A percentile compares a stretch with the other conserved stretches of the same genome.
phyloP scores from a whole-genome alignment of 1,140 invertebrate genomes.

The Centruroides sculpturatus region DNA sequence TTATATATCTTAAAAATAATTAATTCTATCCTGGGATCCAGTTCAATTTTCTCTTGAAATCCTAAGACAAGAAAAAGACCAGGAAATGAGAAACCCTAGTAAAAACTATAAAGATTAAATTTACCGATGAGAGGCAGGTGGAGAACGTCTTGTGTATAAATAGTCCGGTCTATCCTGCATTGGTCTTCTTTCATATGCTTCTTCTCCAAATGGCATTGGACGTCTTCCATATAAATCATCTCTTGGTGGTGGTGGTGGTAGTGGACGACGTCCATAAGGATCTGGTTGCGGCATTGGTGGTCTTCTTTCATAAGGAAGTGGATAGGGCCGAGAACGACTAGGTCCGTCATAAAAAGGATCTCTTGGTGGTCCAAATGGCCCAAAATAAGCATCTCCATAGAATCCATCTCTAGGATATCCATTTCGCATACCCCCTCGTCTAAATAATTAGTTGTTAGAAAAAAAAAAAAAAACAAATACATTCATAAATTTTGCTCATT shows the following conservation, averaged over 20 bases:
- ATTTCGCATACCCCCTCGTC: slow-evolving; percentile 4
- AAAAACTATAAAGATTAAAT: background rate
- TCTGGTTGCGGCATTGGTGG: slow-evolving; percentile 3
- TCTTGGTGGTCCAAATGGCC: slow-evolving; percentile 5
- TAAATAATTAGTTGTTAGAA: background rate
- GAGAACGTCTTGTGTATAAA: slow-evolving; percentile 9
- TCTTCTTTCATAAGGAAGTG: slow-evolving; percentile 6
- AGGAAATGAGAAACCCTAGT: no score
- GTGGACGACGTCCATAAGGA: slow-evolving; percentile 3
- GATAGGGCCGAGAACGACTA: slow-evolving; percentile 6
- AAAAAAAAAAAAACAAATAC: background rate
- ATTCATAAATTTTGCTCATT: background rate
- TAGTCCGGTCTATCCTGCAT: slow-evolving; percentile 8
- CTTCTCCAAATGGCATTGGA: background rate
- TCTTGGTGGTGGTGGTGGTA: slow-evolving; percentile 4
- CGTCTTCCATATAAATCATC: slow-evolving; percentile 12
- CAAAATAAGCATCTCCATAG: slow-evolving; percentile 4
- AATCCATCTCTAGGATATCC: slow-evolving; percentile 9
- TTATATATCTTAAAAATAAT: no score
- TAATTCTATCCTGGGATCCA: no score
- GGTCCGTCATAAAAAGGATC: slow-evolving; percentile 12
- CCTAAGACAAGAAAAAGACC: no score
- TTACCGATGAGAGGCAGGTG: slow-evolving; percentile 8
- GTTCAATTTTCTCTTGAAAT: no score
- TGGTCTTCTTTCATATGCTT: slow-evolving; percentile 5